These are phyloP conservation scores for Melanaphis sacchari DNA, from an alignment of 1,140 invertebrate genomes.

Conservation along the genomic window DNA sequence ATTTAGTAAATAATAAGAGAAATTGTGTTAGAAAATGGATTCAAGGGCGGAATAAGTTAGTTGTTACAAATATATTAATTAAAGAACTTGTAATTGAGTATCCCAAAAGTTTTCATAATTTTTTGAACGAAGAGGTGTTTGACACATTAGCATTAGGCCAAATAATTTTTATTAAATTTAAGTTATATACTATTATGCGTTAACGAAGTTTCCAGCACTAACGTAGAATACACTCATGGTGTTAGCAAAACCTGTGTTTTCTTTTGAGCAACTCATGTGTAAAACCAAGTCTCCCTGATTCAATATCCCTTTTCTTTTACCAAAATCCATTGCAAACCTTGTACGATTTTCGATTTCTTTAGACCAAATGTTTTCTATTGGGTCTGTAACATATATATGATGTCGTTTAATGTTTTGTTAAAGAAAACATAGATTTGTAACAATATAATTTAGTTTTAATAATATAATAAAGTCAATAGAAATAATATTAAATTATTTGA, in stretches of 20 bases:
- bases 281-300: constrained; percentile 25
- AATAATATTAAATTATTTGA: not conserved
- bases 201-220: not conserved
- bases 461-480: not conserved
- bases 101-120: no score
- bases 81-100: no score
- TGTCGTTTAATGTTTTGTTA: not conserved
- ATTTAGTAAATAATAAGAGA: no score
- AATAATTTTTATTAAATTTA: not conserved
- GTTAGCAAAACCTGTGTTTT: not conserved
- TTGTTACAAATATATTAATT: no score
- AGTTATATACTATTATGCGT: not conserved
- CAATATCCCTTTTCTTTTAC: constrained; percentile 6
- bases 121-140: no score
- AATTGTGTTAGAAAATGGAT: no score
- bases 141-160: no score
- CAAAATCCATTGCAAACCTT: not conserved
- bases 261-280: not conserved
- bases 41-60: no score
- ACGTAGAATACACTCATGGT: not conserved
- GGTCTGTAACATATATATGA: not conserved
- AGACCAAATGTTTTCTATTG: not conserved
- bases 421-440: not conserved
- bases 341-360: not conserved
- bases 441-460: not conserved